Percentiles rank a stretch among this genome's conserved stretches.
Evolutionary conservation across 2,113 vertebrate genomes (phyloP).

Genomic region (Plecturocebus donacophilus): DNA sequence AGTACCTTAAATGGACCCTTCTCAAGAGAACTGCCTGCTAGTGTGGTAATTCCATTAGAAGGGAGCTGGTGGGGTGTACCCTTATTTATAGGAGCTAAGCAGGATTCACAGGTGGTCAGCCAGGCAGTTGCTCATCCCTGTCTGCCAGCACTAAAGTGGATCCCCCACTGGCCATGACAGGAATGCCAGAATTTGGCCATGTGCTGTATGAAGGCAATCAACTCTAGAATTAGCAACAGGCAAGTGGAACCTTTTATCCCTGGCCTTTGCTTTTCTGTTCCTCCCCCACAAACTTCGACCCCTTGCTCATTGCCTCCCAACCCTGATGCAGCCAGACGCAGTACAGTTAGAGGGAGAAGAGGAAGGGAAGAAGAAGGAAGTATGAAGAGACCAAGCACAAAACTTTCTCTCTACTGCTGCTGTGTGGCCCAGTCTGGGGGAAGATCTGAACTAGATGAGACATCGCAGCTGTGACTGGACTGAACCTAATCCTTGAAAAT

Average conservation of each 20-base stretch:
- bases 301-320: background rate
- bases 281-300: too few species aligned
- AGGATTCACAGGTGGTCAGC: background rate
- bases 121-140: background rate
- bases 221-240: background rate
- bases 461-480: background rate
- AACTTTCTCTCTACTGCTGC: background rate
- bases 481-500: conserved; percentile 19
- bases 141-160: background rate
- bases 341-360: background rate
- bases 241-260: background rate
- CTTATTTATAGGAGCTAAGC: background rate
- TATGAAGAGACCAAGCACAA: background rate
- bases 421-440: background rate
- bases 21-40: background rate
- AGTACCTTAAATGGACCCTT: background rate
- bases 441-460: background rate
- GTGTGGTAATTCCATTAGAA: background rate
- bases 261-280: background rate
- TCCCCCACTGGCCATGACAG: background rate
- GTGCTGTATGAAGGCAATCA: background rate
- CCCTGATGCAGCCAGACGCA: background rate
- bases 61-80: background rate
- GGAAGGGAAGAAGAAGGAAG: background rate
- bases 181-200: background rate